Percentiles rank a stretch among this genome's conserved stretches.
These are phyloP conservation scores for Drosophila mauritiana DNA, from an alignment of 1,140 invertebrate species.

Conservation along the genomic window DNA sequence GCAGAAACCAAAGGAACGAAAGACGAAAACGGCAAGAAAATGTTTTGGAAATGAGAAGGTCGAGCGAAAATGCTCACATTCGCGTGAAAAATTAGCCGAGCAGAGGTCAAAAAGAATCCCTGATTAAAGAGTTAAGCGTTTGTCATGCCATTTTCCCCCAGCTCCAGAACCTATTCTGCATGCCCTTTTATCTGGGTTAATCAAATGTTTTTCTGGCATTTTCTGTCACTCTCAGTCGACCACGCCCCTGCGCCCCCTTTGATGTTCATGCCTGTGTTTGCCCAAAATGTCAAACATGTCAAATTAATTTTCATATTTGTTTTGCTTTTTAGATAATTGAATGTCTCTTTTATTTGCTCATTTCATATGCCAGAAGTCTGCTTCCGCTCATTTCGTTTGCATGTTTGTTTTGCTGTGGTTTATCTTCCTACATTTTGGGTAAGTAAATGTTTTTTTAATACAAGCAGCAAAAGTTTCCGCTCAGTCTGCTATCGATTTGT, in stretches of 20 bases:
- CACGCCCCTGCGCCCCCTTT: constrained; percentile 28
- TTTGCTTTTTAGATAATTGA: constrained; percentile 79
- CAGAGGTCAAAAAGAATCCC: constrained; percentile 39
- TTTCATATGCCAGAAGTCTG: constrained; percentile 49
- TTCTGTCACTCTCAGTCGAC: constrained; percentile 24
- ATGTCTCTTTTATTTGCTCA: constrained; percentile 64
- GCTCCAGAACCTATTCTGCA: not conserved
- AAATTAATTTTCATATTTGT: constrained; percentile 78
- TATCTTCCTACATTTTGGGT: constrained; percentile 11
- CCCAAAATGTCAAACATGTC: constrained; percentile 77
- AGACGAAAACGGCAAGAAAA: constrained; percentile 22
- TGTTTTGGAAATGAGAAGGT: constrained; percentile 13
- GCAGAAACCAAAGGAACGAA: constrained; percentile 26
- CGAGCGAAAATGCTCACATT: constrained; percentile 54
- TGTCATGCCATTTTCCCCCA: constrained; percentile 59
- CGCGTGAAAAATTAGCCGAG: constrained; percentile 54
- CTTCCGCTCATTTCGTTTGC: not conserved
- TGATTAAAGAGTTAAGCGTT: constrained; percentile 80
- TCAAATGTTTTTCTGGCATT: constrained; percentile 60
- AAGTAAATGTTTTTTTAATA: constrained; percentile 14
- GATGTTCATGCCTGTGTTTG: constrained; percentile 64
- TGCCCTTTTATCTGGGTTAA: constrained; percentile 51
- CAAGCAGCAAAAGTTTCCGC: not conserved
- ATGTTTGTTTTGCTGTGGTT: constrained; percentile 37
- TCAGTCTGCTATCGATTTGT: not conserved